These are phyloP conservation scores for Panthera leo DNA, from an alignment of 2,113 vertebrate genomes.

Conservation along the genomic window DNA sequence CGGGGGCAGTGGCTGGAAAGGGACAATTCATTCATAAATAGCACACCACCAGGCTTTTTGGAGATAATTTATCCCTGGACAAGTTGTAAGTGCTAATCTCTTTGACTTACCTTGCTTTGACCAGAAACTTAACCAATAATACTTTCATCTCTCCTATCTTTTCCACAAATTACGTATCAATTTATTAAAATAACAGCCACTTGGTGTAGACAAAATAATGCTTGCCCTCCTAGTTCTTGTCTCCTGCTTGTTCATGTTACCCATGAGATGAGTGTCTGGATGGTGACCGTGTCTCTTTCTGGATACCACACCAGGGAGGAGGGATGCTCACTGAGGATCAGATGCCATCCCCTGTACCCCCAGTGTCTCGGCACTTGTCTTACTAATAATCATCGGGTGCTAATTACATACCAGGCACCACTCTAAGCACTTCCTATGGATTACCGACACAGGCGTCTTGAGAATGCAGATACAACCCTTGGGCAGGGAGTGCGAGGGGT, in stretches of 20 bases:
- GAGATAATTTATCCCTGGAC: not conserved
- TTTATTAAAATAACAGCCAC: not conserved
- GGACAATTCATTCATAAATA: not conserved
- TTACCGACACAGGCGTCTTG: not conserved
- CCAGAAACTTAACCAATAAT: not conserved
- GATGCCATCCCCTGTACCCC: not conserved
- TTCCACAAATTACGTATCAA: not conserved
- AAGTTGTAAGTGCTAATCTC: not conserved
- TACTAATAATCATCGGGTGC: no score
- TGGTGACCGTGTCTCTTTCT: not conserved
- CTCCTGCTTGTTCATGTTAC: not conserved
- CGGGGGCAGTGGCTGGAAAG: not conserved
- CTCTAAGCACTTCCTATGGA: not conserved
- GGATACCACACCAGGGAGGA: not conserved
- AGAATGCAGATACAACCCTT: not conserved
- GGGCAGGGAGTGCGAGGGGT: accelerated
- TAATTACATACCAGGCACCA: not conserved
- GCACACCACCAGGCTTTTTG: not conserved
- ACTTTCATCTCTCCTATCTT: not conserved
- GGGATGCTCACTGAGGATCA: not conserved
- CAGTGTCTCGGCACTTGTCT: not conserved
- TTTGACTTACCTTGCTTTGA: not conserved
- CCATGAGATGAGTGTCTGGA: not conserved
- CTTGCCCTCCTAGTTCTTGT: not conserved
- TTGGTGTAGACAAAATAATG: not conserved